Conservation (phyloP, 2,113 vertebrate genomes). For the Sinocyclocheilus rhinocerous region DNA sequence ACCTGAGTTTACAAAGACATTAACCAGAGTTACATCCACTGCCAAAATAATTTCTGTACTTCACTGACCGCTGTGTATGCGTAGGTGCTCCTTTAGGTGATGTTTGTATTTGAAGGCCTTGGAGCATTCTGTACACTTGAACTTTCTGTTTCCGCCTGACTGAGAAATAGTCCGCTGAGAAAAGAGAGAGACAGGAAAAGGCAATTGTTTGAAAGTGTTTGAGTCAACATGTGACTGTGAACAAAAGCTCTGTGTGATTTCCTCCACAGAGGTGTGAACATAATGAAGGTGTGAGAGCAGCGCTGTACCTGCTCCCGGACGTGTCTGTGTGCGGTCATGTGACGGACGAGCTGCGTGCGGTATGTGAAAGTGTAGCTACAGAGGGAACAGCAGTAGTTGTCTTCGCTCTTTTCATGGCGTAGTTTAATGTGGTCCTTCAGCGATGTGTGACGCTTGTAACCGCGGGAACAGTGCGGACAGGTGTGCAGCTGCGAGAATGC, state of each 20-base stretch:
- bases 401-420: constrained; percentile 94
- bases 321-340: constrained; percentile 94
- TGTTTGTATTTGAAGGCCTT: too few relatives aligned
- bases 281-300: not conserved
- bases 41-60: too few relatives aligned
- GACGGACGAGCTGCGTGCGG: constrained; percentile 94
- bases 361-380: constrained; percentile 98
- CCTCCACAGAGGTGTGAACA: not conserved
- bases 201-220: not conserved
- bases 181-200: not conserved
- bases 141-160: too few relatives aligned
- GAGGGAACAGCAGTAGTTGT: constrained; percentile 95
- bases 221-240: not conserved
- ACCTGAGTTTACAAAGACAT: too few relatives aligned
- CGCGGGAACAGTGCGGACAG: constrained; percentile 94
- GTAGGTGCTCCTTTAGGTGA: too few relatives aligned
- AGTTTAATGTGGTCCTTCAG: constrained; percentile 98
- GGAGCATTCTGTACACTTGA: too few relatives aligned
- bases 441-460: constrained; percentile 96
- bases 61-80: too few relatives aligned
- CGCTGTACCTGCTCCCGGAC: constrained; percentile 82
- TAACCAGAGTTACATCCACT: too few relatives aligned
- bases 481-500: constrained; percentile 91
- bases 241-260: constrained; percentile 11
- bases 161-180: too few relatives aligned